Conservation (phyloP, 2,797 vertebrate genomes). For the Chloroceryle amazona region DNA sequence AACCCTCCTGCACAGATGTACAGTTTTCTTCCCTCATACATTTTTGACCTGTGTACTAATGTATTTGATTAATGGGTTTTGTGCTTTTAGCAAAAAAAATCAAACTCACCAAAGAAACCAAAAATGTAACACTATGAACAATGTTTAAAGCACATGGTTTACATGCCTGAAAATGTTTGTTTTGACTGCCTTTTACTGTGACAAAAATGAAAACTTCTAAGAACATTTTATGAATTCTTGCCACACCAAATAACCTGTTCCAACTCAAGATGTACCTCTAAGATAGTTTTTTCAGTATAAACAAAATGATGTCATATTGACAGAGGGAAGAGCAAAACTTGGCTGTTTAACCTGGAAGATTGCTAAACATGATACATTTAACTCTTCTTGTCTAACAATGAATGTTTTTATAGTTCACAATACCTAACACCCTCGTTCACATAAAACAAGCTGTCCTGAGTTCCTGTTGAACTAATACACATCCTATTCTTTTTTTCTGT, state of each 20-base stretch:
- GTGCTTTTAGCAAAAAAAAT: background rate
- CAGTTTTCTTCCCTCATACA: background rate
- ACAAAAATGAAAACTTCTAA: conserved; percentile 80
- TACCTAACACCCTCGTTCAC: conserved; percentile 1
- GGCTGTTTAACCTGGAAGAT: conserved; percentile 77
- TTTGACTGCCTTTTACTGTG: conserved; percentile 71
- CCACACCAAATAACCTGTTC: background rate
- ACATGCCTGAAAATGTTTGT: conserved; percentile 38
- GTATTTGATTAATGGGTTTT: background rate
- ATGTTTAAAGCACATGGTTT: background rate
- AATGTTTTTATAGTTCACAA: conserved; percentile 61
- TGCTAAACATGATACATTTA: conserved; percentile 74
- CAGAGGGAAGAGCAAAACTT: conserved; percentile 54
- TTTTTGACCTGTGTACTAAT: background rate
- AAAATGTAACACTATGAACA: background rate
- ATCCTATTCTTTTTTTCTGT: background rate
- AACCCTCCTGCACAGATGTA: background rate
- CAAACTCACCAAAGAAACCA: background rate
- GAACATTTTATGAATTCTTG: conserved; percentile 69
- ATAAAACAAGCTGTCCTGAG: background rate
- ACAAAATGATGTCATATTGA: conserved; percentile 80
- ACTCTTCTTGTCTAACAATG: conserved; percentile 38
- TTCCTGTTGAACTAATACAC: conserved; percentile 34
- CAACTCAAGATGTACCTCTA: conserved; percentile 6
- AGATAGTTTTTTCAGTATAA: conserved; percentile 53